Base-by-base conservation (phyloP, 1,140 invertebrate genomes). In the Pseudachorutes palmiensis region DNA sequence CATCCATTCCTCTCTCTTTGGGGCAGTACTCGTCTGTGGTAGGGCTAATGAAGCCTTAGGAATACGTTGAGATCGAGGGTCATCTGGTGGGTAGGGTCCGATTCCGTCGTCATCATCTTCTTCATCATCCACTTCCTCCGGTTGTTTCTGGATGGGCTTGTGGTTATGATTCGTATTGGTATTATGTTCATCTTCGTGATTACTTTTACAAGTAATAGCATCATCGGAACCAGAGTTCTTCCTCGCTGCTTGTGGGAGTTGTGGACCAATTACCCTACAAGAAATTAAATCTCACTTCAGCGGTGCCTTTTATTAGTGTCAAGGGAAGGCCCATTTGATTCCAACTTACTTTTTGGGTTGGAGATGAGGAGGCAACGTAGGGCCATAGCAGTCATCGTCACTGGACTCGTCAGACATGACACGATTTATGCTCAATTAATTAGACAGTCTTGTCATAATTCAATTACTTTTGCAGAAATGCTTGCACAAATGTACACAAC, bases 321-420 rank as follows among this genome's bases (percentile, higher is more conserved):
- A 60, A 2, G 30, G 28, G 12, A 5, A 60, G 9, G 28, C 24
- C 9, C 14, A 60, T 12, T 28, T n/a, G 19, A 36, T 41, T 29
- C 58, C 29, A 12, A 3, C 19, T 3, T 28, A 29, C 41, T 65
- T 57, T 33, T 59, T 22, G 5, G 2, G 30, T 26, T 49, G 29
- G 28, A 69, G 26, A 62, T 67, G 67, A 2, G 70, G 70, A 9
- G 70, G 70, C 9, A 71, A 57, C 0, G 72, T 64, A 26, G 72
- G 72, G 1, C 72, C 66, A 55, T 73, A 73, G 31, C 28, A 61
- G 48, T 73, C 72, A 9, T 73, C 72, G 22, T 71, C 70, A 3
- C 61, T 99, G 83, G 82, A 96, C 2, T 3, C 32, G 22, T 63
- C 61, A 41, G 61, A 63, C 51, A 55, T 55, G 5, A 41, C 5